Conservation (phyloP, 2,797 vertebrate genomes). For the Acanthopagrus latus region DNA sequence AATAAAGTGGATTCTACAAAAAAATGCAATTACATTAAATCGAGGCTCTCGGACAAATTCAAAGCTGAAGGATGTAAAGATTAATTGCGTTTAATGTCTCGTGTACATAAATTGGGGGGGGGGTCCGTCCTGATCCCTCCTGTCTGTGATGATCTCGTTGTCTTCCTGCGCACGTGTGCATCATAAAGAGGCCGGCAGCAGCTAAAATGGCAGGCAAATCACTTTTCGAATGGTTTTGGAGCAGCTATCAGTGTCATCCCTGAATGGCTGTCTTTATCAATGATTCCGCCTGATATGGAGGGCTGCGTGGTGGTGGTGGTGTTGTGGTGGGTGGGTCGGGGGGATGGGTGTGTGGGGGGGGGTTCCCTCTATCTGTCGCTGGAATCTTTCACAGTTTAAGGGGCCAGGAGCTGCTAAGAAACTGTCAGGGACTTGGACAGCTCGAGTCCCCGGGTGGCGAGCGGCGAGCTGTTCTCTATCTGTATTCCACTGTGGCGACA, state of each 20-base stretch:
- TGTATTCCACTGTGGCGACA: constrained; percentile 71
- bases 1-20: background rate
- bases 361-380: constrained; percentile 73
- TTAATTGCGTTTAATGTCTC: constrained; percentile 31
- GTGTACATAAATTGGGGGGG: constrained; percentile 4
- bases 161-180: constrained; percentile 70
- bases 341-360: constrained; percentile 8
- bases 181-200: constrained; percentile 72
- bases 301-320: background rate
- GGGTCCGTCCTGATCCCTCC: constrained; percentile 26
- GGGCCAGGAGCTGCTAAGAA: constrained; percentile 54
- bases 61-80: constrained; percentile 16
- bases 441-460: constrained; percentile 48
- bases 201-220: constrained; percentile 78
- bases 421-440: constrained; percentile 66
- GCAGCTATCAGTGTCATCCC: constrained; percentile 90
- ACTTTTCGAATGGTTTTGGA: constrained; percentile 84
- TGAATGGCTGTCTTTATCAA: constrained; percentile 87
- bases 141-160: constrained; percentile 47
- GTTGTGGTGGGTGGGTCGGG: background rate
- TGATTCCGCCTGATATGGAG: constrained; percentile 83
- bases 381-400: constrained; percentile 76
- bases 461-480: constrained; percentile 55
- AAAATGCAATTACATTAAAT: constrained; percentile 15
- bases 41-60: constrained; percentile 5